Conservation (phyloP, 2,888 invertebrate genomes). For the Ochlodes sylvanus region DNA sequence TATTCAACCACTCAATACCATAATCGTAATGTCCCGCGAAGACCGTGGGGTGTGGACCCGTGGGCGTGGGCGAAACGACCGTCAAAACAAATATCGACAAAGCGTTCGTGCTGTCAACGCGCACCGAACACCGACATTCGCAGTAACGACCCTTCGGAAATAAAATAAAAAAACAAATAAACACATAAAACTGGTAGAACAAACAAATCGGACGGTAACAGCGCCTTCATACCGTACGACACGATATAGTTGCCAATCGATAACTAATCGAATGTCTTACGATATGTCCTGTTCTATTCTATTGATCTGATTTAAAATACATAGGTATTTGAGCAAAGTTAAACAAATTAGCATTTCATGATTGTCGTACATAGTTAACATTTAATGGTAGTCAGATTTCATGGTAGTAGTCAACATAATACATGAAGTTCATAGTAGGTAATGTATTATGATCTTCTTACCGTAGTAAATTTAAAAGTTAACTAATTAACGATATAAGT, state of each 20-base stretch:
- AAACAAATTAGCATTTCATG: no score
- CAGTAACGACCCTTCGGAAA: constrained; percentile 21
- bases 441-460: no score
- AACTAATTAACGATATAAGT: no score
- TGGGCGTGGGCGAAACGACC: constrained; percentile 1
- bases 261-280: not conserved
- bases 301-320: not conserved
- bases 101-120: constrained; percentile 18
- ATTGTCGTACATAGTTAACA: no score
- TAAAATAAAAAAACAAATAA: constrained; percentile 20
- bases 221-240: not conserved
- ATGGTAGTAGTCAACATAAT: no score
- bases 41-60: not conserved
- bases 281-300: not conserved
- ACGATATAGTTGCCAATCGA: not conserved
- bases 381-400: no score
- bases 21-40: not conserved
- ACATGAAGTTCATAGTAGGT: no score
- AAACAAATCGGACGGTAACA: constrained; percentile 34
- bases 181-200: constrained; percentile 32
- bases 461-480: no score
- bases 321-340: no score
- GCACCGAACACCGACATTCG: constrained; percentile 24
- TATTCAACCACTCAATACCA: not conserved
- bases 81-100: constrained; percentile 15